Evolutionary conservation across 2,113 vertebrate species (phyloP), one percentile per base, ranked within the genome.

Genomic region (Leucosticte australis): DNA sequence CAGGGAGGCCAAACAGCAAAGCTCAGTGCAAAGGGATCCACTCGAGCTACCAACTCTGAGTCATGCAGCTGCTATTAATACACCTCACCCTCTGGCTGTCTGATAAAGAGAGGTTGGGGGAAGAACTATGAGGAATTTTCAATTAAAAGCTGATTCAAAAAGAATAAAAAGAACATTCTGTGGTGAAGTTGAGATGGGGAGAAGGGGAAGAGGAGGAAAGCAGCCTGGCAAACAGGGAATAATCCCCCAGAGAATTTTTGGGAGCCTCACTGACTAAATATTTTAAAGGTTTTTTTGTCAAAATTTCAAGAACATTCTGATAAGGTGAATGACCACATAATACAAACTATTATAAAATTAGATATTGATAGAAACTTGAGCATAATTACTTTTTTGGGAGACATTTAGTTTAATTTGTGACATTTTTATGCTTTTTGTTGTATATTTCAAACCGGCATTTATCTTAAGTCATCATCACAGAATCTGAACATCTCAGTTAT

Each of bases 1-100:
- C 70, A 20, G 50, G 39, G 65, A 82, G 64, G 83, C 79, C 83
- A 47, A 81, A 69, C 89, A 81, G 94, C 84, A 52, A 23, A 46
- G 63, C 85, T 81, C 71, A 15, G 76, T 75, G 91, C 91, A 79
- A 79, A 79, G 84, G 56, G 86, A 90, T 80, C 84, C 71, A 75
- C 85, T 78, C 60, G 62, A 94, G 91, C 89, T 69, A 63, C 89
- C 82, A 56, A 4, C 74, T 87, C 90, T 89, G 95, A 95, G 85
- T 96, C 97, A 96, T 53, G 87, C 92, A 52, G 89, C 87, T 87
- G 67, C 91, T 96, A 96, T 97, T 96, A 97, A 97, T 97, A 96
- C 87, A 89, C 75, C 71, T 93, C 57, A 6, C 81, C 79, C 80
- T 92, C 86, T 55, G 86, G 83, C 94, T 80, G 92, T 14, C 70